phyloP scores from a whole-genome alignment of 1,140 invertebrate species.

The Micrasema minimum region DNA sequence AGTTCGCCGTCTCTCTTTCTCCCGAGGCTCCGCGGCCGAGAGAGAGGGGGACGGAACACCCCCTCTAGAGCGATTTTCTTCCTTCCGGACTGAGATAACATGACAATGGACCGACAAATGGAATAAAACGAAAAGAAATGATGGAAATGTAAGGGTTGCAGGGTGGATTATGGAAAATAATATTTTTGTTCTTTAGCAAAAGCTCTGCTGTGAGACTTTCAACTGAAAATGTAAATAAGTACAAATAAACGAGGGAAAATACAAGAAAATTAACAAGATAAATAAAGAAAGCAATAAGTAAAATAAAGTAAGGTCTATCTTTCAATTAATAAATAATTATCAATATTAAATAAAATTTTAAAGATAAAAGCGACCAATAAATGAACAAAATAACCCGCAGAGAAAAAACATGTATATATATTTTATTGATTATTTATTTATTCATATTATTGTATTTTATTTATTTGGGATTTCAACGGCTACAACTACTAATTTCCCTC shows the following conservation, averaged over 20 bases:
- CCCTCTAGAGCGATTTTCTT: conserved; percentile 41
- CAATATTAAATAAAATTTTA: not conserved
- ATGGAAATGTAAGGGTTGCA: conserved; percentile 7
- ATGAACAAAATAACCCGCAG: no score
- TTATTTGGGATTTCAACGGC: no score
- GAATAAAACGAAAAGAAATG: conserved; percentile 49
- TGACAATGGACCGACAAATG: conserved; percentile 52
- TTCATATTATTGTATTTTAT: no score
- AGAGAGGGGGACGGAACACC: conserved; percentile 15
- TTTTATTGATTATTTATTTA: no score
- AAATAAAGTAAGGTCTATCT: not conserved
- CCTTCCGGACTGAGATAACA: conserved; percentile 52
- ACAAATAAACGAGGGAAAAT: not conserved
- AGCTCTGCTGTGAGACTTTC: not conserved
- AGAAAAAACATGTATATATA: no score
- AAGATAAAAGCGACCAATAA: not conserved
- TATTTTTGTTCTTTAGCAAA: not conserved
- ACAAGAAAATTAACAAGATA: not conserved
- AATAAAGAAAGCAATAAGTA: no score
- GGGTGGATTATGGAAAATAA: conserved; percentile 12
- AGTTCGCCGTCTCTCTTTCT: conserved; percentile 31
- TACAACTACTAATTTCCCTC: no score
- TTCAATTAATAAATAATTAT: not conserved
- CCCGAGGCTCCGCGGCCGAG: not conserved
- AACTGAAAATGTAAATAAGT: no score